Evolutionary conservation across 2,888 invertebrate genomes (phyloP).

Genomic region (Empis livida): DNA sequence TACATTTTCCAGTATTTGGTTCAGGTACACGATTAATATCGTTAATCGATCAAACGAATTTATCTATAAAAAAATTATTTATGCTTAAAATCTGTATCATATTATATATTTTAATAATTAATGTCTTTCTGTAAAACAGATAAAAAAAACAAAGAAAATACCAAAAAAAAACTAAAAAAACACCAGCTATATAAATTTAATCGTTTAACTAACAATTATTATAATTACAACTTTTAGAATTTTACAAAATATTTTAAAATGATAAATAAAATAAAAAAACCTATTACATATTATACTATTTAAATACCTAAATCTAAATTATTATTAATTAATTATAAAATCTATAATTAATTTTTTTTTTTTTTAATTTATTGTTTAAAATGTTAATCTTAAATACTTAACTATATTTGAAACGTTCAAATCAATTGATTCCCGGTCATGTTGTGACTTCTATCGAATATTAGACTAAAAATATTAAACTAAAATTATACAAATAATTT

Average conservation of each 20-base stretch:
- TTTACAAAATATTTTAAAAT: background rate
- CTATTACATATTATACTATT: background rate
- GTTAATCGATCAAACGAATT: too few relatives aligned
- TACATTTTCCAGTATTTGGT: slow-evolving; percentile 35
- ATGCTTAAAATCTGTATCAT: background rate
- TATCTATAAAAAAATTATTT: background rate
- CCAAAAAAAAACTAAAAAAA: too few relatives aligned
- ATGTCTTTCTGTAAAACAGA: background rate
- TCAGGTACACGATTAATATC: slow-evolving; percentile 1
- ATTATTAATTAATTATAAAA: too few relatives aligned
- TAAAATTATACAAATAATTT: too few relatives aligned
- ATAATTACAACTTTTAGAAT: background rate
- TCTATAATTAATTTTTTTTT: too few relatives aligned
- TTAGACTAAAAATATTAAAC: too few relatives aligned
- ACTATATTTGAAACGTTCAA: too few relatives aligned
- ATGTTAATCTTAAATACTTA: too few relatives aligned
- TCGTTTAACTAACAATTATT: background rate
- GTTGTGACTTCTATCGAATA: too few relatives aligned
- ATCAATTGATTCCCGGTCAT: too few relatives aligned
- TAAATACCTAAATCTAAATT: too few relatives aligned
- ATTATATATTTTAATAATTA: background rate
- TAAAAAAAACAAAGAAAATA: background rate
- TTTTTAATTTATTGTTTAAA: too few relatives aligned
- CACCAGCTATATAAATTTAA: background rate
- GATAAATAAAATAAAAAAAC: background rate